A percentile compares a stretch with the other conserved stretches of the same genome.
These are phyloP conservation scores for Octodon degus DNA, from an alignment of 2,113 vertebrate genomes.

Conservation along the genomic window DNA sequence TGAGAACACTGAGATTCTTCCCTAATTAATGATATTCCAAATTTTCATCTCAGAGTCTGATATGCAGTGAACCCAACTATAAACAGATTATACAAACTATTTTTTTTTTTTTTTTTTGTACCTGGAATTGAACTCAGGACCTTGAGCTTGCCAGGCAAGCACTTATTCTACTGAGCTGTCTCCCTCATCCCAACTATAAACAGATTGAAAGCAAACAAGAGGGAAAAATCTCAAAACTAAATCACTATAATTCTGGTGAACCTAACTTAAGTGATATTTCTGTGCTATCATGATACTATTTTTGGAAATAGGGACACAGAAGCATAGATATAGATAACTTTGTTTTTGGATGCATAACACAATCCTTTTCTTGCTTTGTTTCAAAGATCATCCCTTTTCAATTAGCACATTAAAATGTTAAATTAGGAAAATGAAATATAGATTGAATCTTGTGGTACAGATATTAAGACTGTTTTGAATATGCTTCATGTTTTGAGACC, in stretches of 20 bases:
- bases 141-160: too few relatives aligned
- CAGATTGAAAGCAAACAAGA: background rate
- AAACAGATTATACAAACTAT: too few relatives aligned
- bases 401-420: background rate
- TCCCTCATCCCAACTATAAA: background rate
- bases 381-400: background rate
- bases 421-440: background rate
- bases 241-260: background rate
- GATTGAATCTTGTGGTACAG: background rate
- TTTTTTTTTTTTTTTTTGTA: too few relatives aligned
- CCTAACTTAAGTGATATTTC: background rate
- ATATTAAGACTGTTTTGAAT: background rate
- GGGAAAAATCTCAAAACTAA: background rate
- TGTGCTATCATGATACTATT: background rate
- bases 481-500: background rate
- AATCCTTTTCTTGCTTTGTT: background rate
- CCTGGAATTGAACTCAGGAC: too few relatives aligned
- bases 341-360: background rate
- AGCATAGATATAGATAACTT: background rate
- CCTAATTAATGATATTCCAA: background rate
- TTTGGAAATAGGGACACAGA: background rate
- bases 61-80: background rate
- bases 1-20: background rate
- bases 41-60: background rate
- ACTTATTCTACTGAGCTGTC: too few relatives aligned